These are phyloP conservation scores for Petromus typicus DNA, from an alignment of 2,113 vertebrate species.

Conservation along the genomic window DNA sequence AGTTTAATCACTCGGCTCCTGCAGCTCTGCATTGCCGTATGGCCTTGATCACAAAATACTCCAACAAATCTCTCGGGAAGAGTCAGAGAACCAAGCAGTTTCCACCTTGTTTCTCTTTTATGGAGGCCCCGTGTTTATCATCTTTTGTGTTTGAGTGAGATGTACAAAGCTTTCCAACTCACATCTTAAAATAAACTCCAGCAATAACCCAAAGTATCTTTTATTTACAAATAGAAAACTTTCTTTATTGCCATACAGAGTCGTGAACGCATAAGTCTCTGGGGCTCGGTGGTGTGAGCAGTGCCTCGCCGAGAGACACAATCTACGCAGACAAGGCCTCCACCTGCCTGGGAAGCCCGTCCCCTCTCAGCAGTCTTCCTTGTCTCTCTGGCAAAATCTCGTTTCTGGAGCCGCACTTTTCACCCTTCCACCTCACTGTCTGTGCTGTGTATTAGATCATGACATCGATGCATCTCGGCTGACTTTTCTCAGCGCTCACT, in stretches of 20 bases:
- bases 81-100: neutral
- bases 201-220: conserved; percentile 4
- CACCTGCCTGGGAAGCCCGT: neutral
- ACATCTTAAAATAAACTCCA: conserved; percentile 35
- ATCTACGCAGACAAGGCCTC: neutral
- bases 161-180: neutral
- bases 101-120: neutral
- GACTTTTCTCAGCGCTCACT: neutral
- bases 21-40: conserved; percentile 74
- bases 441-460: neutral
- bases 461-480: neutral
- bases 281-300: neutral
- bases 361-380: neutral
- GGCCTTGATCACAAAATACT: conserved; percentile 5
- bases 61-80: conserved; percentile 16
- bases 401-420: neutral
- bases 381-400: neutral
- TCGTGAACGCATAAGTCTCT: neutral
- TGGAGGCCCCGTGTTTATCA: neutral
- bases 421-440: no score
- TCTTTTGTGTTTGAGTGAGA: neutral
- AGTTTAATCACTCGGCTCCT: conserved; percentile 70
- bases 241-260: neutral
- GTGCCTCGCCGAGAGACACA: neutral
- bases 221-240: neutral